Conservation (phyloP, 2,888 invertebrate genomes). For the Epinotia demarniana region DNA sequence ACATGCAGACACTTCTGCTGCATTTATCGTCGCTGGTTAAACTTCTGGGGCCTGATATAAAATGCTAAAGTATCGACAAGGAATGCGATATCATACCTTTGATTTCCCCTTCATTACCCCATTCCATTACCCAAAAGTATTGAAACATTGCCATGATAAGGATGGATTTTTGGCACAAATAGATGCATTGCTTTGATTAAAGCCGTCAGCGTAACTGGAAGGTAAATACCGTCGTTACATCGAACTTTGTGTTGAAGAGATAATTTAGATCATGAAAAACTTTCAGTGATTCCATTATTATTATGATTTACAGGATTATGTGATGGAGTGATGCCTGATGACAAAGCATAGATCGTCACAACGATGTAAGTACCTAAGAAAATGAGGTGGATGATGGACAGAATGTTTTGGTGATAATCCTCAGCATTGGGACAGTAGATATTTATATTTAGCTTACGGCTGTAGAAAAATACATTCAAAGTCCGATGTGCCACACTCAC, state of each 20-base stretch:
- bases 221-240: neutral
- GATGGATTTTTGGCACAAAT: conserved; percentile 29
- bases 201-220: neutral
- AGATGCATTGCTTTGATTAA: conserved; percentile 17
- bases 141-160: conserved; percentile 12
- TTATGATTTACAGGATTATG: conserved; percentile 21
- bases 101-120: conserved; percentile 22
- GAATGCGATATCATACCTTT: conserved; percentile 17
- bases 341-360: neutral
- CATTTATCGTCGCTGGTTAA: no score
- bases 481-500: no score
- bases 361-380: no score
- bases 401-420: no score
- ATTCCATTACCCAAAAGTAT: conserved; percentile 21
- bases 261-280: conserved; percentile 22
- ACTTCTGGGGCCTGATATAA: no score
- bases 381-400: no score
- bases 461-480: no score
- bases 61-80: no score
- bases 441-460: no score
- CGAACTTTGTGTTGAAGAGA: conserved; percentile 1
- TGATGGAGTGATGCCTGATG: neutral
- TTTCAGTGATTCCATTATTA: conserved; percentile 26
- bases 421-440: no score
- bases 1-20: no score